Evolutionary conservation across 2,888 invertebrate species (phyloP), one percentile per base, ranked within the genome.

Genomic region (Cabera pusaria): DNA sequence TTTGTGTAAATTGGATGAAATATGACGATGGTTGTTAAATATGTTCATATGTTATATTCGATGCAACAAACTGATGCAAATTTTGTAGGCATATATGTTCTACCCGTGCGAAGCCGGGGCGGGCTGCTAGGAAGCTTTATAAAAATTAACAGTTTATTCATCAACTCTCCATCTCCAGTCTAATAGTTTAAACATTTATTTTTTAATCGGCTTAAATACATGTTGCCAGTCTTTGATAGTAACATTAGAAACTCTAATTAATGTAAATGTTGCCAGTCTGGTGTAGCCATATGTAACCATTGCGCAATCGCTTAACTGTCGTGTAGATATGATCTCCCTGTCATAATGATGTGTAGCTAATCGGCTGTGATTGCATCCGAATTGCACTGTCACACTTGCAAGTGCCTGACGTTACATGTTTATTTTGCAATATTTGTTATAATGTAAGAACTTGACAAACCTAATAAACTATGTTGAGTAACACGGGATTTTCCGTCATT

Each of bases 331-430:
- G 6, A 52, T 49, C 52, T 41, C 36, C 44, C 31, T 21, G 38
- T 43, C 45, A 45, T 53, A 48, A 50, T 50, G 45, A 53, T 50
- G 52, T 48, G 50, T 53, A 44, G 36, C 48, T 42, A 53, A 53
- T 53, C 35, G 44, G 47, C 19, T 46, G 44, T 47, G 44, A 46
- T 48, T 50, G 48, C 47, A 48, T 52, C 45, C 37, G 38, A 31
- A 24, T 42, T 46, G 52, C 47, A 45, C 34, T 46, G 42, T 41
- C 41, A 42, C 14, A 32, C 39, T 47, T 29, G 11, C 38, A 21
- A 44, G 33, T 44, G 32, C 32, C 29, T 42, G 47, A 32, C 35
- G 43, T 40, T 21, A 37, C 12, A 9, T 47, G 10, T 50, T 34
- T 41, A 29, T 51, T 51, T 45, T 44, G 44, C 39, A 46, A 44